Base-by-base conservation (phyloP, 1,140 invertebrate species). In the Drosophila equinoxialis region DNA sequence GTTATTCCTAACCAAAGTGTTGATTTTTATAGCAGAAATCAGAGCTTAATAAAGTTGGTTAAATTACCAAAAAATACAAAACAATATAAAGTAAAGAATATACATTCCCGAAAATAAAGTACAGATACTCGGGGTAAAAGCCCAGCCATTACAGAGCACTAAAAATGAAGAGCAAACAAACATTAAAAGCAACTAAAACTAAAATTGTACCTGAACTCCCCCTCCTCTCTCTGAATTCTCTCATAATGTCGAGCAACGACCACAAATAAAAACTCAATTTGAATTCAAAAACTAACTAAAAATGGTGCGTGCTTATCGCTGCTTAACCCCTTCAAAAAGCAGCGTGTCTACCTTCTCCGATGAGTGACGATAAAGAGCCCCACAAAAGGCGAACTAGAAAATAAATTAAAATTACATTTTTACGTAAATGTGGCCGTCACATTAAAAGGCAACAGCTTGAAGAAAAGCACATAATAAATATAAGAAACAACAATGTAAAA, bases 321-420 rank as follows among this genome's bases (percentile, higher is more conserved):
- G 68, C 51, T 65, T 71, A 63, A 76, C 33, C 60, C 60, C 62
- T 61, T 65, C 70, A 48, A 17, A 37, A 71, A 61, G 42, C 65
- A 13, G 45, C 45, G 45, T 51, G 45, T 51, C 17, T 51, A 67
- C 55, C 60, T 48, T 42, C 17, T 41, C 71, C 75, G 75, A 82
- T 85, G 79, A 87, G 82, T 79, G 17, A 72, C 83, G 82, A 85
- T 86, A 85, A 81, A 77, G 67, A 79, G 80, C 80, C 75, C 83
- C 79, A 85, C 82, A 85, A 81, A 77, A 72, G 75, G 80, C 80
- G 62, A 76, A 58, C 79, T 72, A 74, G 76, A 64, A 87, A 87
- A 87, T 87, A 83, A 87, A 87, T 87, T 87, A 87, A 87, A 87
- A 87, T 83, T 77, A 87, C 84, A 86, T 89, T 87, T 85, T 89